Evolutionary conservation across 2,888 invertebrate genomes (phyloP), one percentile per base, ranked within the genome.

Genomic region (Bhutanitis thaidina): DNA sequence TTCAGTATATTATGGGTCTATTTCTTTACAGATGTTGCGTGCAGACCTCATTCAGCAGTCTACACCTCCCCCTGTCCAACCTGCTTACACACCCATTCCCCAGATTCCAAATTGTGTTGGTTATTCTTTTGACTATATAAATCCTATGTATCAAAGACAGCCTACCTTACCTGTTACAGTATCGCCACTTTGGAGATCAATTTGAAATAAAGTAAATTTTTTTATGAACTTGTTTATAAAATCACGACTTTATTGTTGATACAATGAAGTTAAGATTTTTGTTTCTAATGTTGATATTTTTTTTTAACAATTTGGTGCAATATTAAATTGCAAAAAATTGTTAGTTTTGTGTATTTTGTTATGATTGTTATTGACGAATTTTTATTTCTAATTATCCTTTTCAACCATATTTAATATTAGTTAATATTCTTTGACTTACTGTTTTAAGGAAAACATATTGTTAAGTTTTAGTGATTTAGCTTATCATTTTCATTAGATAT

Each of bases 51-150:
- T 77, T 13, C 77, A 77, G 53, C 71, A 69, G 16, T 61, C 80
- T 0, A 53, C 71, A 0, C 60, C 63, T 0, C 52, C 65, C 0
- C 62, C 70, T 0, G 52, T 71, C 1, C 69, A 65, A 7, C 69
- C 71, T 0, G 39, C 78, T 4, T 82, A 75, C 59, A 62, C 74
- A 0, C 53, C 69, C 1, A 40, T 77, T 41, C 69, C 69, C 0
- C 64, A 69, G 0, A 58, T 80, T 54, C 69, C 64, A 0, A 68
- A 49, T 50, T 78, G 74, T 47, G 51, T 78, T 1, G 62, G 61
- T 5, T 27, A 77, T 1, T 68, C 74, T 0, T 85, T 71, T n/a
- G 77, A 80, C 37, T 80, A 75, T 58, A 50, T 67, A 20, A 68
- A 56, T 0, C 43, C 71, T n/a, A n/a, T n/a, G 4, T 81, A 71